Percentiles rank a stretch among this genome's conserved stretches.
phyloP scores from a whole-genome alignment of 2,797 vertebrate genomes.

The Pangasius sanitwongsei region DNA sequence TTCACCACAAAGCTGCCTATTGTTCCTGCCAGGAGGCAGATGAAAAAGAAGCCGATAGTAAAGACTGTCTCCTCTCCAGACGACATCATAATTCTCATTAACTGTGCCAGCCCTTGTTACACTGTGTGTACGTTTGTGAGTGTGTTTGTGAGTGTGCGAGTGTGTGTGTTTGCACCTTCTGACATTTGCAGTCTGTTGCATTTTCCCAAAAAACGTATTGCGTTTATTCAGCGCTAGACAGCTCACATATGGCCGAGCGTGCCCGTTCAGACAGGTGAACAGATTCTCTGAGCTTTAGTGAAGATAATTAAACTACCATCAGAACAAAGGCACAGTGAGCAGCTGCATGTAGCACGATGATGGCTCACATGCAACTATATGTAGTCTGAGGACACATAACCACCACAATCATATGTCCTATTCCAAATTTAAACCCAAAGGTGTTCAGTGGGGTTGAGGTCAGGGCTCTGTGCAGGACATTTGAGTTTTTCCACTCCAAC shows the following conservation, averaged over 20 bases:
- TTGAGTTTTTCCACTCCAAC: too few relatives aligned
- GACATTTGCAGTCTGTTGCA: constrained; percentile 26
- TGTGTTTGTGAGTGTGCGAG: background rate
- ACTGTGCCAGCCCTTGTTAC: background rate
- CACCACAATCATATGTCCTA: background rate
- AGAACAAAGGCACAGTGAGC: constrained; percentile 33
- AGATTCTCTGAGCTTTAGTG: background rate
- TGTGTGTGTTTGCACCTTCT: background rate
- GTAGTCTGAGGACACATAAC: background rate
- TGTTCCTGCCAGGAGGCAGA: constrained; percentile 16
- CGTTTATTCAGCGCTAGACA: constrained; percentile 56
- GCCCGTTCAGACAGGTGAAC: constrained; percentile 44
- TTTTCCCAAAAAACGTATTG: constrained; percentile 36
- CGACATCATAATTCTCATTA: constrained; percentile 35
- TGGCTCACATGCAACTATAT: background rate
- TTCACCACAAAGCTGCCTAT: constrained; percentile 37
- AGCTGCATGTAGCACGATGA: constrained; percentile 7
- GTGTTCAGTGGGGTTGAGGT: too few relatives aligned
- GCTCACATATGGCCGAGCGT: constrained; percentile 53
- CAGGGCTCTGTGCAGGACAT: too few relatives aligned
- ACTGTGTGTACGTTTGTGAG: background rate
- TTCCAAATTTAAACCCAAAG: too few relatives aligned
- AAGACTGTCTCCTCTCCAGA: constrained; percentile 23
- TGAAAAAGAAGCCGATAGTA: constrained; percentile 22
- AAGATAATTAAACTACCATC: constrained; percentile 20